Evolutionary conservation across 2,888 invertebrate species (phyloP).

Genomic region (Venusia cambrica): DNA sequence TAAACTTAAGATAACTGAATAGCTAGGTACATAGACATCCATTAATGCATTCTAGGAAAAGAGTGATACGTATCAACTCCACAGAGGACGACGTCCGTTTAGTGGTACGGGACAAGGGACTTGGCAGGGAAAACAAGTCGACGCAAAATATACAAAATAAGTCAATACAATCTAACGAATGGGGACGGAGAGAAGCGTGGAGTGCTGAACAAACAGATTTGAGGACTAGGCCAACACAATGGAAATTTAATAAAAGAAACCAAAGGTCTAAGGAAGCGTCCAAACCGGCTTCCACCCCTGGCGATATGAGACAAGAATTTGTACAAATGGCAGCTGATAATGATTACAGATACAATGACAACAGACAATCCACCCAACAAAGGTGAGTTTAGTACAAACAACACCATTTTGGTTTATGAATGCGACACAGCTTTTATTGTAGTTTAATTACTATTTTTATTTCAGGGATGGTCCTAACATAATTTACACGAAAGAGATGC

Average conservation of each 20-base stretch:
- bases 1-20: conserved; percentile 30
- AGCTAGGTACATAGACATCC: conserved; percentile 77
- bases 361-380: conserved; percentile 62
- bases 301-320: conserved; percentile 72
- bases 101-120: conserved; percentile 86
- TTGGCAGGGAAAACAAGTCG: conserved; percentile 87
- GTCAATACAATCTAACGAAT: conserved; percentile 88
- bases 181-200: conserved; percentile 92
- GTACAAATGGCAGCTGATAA: conserved; percentile 70
- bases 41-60: conserved; percentile 85
- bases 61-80: conserved; percentile 87
- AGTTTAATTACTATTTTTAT: conserved; percentile 6
- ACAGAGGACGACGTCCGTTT: conserved; percentile 88
- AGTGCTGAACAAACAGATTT: conserved; percentile 88
- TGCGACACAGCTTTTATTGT: too few species aligned
- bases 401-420: neutral
- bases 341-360: conserved; percentile 70
- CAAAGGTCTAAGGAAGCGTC: conserved; percentile 74
- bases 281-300: conserved; percentile 70
- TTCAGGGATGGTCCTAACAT: conserved; percentile 78
- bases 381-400: conserved; percentile 46
- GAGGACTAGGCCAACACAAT: conserved; percentile 85
- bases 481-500: conserved; percentile 80
- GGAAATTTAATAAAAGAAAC: conserved; percentile 87
- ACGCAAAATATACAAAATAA: conserved; percentile 87